Conservation (phyloP, 2,797 vertebrate species). For the Sebastes alutus region DNA sequence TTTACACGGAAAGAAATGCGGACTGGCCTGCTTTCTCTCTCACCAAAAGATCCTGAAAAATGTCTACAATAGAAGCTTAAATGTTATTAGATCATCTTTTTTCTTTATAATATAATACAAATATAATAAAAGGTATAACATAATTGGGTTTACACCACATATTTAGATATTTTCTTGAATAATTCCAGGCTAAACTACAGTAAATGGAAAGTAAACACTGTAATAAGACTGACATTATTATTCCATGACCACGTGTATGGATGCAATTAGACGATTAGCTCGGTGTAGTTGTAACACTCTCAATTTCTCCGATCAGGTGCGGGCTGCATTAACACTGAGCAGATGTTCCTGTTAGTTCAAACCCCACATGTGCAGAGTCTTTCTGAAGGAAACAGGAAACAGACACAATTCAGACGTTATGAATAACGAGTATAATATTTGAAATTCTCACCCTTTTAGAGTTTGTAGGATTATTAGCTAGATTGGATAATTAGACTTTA, state of each 20-base stretch:
- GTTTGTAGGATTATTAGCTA: constrained; percentile 5
- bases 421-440: constrained; percentile 19
- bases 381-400: constrained; percentile 38
- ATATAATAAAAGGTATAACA: constrained; percentile 5
- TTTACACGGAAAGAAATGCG: constrained; percentile 12
- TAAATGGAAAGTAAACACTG: constrained; percentile 28
- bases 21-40: neutral
- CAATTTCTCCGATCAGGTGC: constrained; percentile 54
- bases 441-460: neutral
- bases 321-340: constrained; percentile 59
- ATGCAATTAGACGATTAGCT: constrained; percentile 56
- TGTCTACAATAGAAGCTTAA: neutral
- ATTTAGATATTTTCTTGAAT: constrained; percentile 11
- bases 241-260: constrained; percentile 27
- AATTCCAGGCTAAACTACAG: constrained; percentile 4
- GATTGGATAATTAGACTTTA: constrained; percentile 5
- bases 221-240: constrained; percentile 32
- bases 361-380: constrained; percentile 52
- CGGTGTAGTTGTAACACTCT: constrained; percentile 23
- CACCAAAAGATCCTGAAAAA: neutral
- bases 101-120: neutral
- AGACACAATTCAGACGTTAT: constrained; percentile 18
- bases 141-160: neutral
- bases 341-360: constrained; percentile 67
- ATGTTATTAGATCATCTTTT: neutral